Base-by-base conservation (phyloP, 2,797 vertebrate genomes). In the Sebastes nivosus region DNA sequence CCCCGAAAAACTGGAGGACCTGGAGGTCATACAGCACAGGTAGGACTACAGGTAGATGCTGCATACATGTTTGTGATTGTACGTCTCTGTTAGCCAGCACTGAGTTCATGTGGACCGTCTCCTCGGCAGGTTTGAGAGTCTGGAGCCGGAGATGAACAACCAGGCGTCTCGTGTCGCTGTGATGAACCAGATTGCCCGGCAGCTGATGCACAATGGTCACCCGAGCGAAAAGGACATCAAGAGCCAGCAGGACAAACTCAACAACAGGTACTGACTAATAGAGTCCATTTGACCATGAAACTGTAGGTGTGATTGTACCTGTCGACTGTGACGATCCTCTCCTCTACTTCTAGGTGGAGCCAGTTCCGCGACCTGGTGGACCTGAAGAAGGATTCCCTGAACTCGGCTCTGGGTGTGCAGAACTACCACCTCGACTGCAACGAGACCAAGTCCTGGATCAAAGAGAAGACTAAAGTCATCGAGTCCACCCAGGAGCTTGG, bases 351-450 rank as follows among this genome's bases (percentile, higher is more conserved):
- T 78, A 99, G 98, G 85, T 99, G 98, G 98, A 98, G 98, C 72
- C 97, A 98, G 88, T 99, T 99, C 96, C 94, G 98, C 46, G 97
- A 98, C 72, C 94, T 99, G 42, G 96, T 98, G 20, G 98, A 99
- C 83, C 96, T 95, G 93, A 99, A 98, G 94, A 99, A 98, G 89
- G 98, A 99, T 69, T 95, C 96, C 5, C 95, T 99, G 22, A 95
- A 96, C 79, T 98, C 97, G 0, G 97, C 97, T 20, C 92, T 99
- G 71, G 98, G 98, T 57, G 98, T 98, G 71, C 98, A 99, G 93
- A 99, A 99, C 94, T 99, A 98, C 92, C 97, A 99, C 80, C 97
- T 99, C 0, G 98, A 99, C 84, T 98, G 98, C 90, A 99, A 99
- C 1, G 98, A 99, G 93, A 99, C 98, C 85, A 98, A 98, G 86